Percentiles rank a stretch among this genome's conserved stretches.
Conservation (phyloP, 1,140 invertebrate genomes). For the Littorina saxatilis region DNA sequence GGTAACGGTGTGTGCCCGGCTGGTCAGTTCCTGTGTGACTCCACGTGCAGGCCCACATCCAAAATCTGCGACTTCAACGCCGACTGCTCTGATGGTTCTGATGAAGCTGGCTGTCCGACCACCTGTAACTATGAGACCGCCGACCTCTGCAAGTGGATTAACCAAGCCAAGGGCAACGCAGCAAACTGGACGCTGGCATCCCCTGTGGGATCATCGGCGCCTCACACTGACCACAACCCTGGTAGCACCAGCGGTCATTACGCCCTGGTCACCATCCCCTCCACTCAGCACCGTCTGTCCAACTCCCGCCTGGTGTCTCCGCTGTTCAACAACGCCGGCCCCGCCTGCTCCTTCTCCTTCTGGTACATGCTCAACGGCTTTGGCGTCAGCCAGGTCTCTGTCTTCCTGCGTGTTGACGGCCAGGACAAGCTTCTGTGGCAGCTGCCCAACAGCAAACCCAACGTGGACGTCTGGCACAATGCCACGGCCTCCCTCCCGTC, state of each 20-base stretch:
- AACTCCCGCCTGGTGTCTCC: slow-evolving; percentile 62
- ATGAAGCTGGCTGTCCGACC: slow-evolving; percentile 60
- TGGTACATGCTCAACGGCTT: slow-evolving; percentile 64
- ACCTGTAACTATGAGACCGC: slow-evolving; percentile 60
- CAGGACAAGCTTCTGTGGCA: slow-evolving; percentile 53
- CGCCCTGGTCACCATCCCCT: slow-evolving; percentile 47
- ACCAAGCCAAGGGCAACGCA: slow-evolving; percentile 45
- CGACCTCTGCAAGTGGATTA: slow-evolving; percentile 62
- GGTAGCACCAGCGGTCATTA: slow-evolving; percentile 57
- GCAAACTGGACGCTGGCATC: slow-evolving; percentile 56
- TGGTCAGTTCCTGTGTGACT: slow-evolving; percentile 59
- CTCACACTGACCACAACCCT: slow-evolving; percentile 61
- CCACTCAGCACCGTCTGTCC: slow-evolving; percentile 34
- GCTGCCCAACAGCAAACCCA: slow-evolving; percentile 22
- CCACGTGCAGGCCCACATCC: slow-evolving; percentile 53
- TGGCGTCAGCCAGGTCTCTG: slow-evolving; percentile 46
- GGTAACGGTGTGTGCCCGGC: slow-evolving; percentile 56
- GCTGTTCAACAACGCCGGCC: slow-evolving; percentile 59
- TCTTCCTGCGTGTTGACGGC: slow-evolving; percentile 75
- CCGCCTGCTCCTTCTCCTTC: slow-evolving; percentile 63
- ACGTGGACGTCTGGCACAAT: slow-evolving; percentile 57
- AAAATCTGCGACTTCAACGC: slow-evolving; percentile 83
- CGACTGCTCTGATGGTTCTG: slow-evolving; percentile 71
- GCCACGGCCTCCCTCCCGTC: slow-evolving; percentile 74
- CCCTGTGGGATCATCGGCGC: slow-evolving; percentile 54